Base-by-base conservation (phyloP, 2,797 vertebrate species). In the Clamator glandarius region DNA sequence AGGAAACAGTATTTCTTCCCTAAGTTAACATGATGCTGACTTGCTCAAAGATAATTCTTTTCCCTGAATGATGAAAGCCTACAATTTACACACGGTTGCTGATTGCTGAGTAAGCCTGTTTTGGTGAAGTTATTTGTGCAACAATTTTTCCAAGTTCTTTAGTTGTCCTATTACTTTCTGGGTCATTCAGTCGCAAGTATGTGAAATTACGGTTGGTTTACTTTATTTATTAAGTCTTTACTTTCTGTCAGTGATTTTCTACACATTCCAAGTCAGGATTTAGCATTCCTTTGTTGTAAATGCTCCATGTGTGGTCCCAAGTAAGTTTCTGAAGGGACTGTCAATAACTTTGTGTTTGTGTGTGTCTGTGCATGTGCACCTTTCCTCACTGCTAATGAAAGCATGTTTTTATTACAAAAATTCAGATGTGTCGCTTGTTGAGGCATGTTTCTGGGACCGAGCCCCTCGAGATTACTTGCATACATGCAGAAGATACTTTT, bases 401-500 rank as follows among this genome's bases (percentile, higher is more conserved):
- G 12, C 10, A 14, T 76, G 6, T 55, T 51, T 70, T 85, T 68
- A 31, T 42, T 14, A 9, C 8, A 39, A 83, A 69, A n/a, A 48
- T 64, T 64, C 96, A 99, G 99, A 98, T 98, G 28, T 99, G 99
- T 91, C 98, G 98, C 86, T 97, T 99, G 92, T 86, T 99, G 97
- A 98, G 99, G 90, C 99, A 99, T 55, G 97, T 99, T 93, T 99
- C 99, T 20, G 99, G 99, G 81, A 99, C 98, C 3, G 99, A 99
- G 93, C 99, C 99, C 5, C 98, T 99, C 11, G 99, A 99, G 98
- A 99, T 99, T 90, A 99, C 99, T 57, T 99, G 99, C 67, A 96
- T 99, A 90, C 99, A 99, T 11, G 99, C 99, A 39, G 99, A 99
- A 97, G 99, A 99, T 95, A 99, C 99, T 41, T 99, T 99, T 97